A percentile compares a stretch with the other conserved stretches of the same genome.
Evolutionary conservation across 37 sponge, comb jelly and placozoan species (phyloP).

Genomic region (Tethya wilhelma): DNA sequence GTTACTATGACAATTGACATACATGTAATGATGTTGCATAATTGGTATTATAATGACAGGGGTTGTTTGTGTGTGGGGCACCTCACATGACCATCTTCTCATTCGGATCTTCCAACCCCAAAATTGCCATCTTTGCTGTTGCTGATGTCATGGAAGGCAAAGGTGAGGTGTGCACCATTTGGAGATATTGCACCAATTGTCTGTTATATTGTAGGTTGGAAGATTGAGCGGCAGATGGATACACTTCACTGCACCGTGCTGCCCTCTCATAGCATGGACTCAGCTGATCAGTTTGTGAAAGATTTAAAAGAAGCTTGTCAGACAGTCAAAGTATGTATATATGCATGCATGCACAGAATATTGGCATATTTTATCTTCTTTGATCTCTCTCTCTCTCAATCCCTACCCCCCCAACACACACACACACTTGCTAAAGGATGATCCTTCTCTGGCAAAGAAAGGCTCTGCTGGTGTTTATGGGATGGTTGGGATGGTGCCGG

Average conservation of each 20-base stretch:
- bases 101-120: conserved; percentile 45
- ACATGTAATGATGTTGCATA: not conserved
- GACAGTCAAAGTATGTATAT: conserved; percentile 53
- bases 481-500: conserved; percentile 85
- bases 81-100: conserved; percentile 79
- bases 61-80: conserved; percentile 57
- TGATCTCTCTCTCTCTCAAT: not conserved
- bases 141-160: conserved; percentile 82
- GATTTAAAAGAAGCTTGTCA: conserved; percentile 53
- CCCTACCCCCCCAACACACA: not conserved
- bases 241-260: conserved; percentile 75
- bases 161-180: conserved; percentile 29
- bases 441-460: conserved; percentile 51
- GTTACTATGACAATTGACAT: not conserved
- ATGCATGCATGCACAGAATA: too few relatives aligned
- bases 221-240: conserved; percentile 69
- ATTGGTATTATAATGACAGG: conserved; percentile 35
- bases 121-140: conserved; percentile 67
- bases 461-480: conserved; percentile 91
- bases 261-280: conserved; percentile 71
- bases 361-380: not conserved
- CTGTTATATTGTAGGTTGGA: conserved; percentile 60
- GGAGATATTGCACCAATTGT: not conserved
- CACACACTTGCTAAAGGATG: conserved; percentile 34
- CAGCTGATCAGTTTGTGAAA: conserved; percentile 38